phyloP scores from a whole-genome alignment of 2,797 vertebrate species.

The Aulostomus chinensis region DNA sequence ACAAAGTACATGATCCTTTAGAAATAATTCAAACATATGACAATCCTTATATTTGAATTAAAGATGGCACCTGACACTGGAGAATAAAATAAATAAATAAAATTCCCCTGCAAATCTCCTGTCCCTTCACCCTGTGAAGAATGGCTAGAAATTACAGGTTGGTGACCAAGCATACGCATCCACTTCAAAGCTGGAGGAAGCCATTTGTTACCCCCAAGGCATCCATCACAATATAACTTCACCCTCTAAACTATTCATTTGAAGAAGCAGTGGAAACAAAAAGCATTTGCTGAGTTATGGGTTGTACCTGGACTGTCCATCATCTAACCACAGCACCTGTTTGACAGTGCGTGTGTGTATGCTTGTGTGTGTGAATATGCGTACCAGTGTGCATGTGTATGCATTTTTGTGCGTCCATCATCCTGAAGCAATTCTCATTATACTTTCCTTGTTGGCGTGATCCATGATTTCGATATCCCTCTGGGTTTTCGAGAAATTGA shows the following conservation, averaged over 20 bases:
- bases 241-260: slow-evolving; percentile 77
- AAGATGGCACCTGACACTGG: slow-evolving; percentile 30
- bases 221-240: slow-evolving; percentile 73
- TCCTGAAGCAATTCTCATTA: slow-evolving; percentile 63
- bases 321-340: slow-evolving; percentile 45
- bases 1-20: slow-evolving; percentile 36
- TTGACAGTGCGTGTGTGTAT: slow-evolving; percentile 29
- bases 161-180: slow-evolving; percentile 63
- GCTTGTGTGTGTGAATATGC: slow-evolving; percentile 2
- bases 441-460: slow-evolving; percentile 71
- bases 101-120: slow-evolving; percentile 59
- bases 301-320: slow-evolving; percentile 64
- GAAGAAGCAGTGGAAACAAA: slow-evolving; percentile 70
- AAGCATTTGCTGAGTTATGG: slow-evolving; percentile 74
- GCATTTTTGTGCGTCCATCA: slow-evolving; percentile 51
- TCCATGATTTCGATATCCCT: slow-evolving; percentile 76
- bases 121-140: slow-evolving; percentile 59
- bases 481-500: slow-evolving; percentile 74
- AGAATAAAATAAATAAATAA: slow-evolving; percentile 47
- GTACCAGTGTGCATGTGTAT: slow-evolving; percentile 4
- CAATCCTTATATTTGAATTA: slow-evolving; percentile 45
- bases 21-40: slow-evolving; percentile 36
- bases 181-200: slow-evolving; percentile 67
- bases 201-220: slow-evolving; percentile 67
- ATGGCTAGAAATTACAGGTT: slow-evolving; percentile 69